These are phyloP conservation scores for Ophthalmolycus amberensis DNA, from an alignment of 2,113 vertebrate genomes.

Conservation along the genomic window DNA sequence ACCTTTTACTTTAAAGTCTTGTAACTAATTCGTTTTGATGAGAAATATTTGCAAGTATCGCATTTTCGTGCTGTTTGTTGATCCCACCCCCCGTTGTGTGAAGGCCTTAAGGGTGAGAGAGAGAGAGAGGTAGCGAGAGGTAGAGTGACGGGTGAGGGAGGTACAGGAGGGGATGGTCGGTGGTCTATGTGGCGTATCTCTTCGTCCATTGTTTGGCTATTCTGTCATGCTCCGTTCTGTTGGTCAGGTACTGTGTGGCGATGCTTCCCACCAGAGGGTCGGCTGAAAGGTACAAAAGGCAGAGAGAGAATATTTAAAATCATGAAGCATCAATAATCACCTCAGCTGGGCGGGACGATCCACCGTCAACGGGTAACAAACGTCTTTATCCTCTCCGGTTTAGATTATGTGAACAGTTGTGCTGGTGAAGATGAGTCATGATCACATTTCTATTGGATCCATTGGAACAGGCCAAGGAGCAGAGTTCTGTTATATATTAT, in stretches of 20 bases:
- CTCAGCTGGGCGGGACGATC: background rate
- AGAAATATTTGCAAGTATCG: background rate
- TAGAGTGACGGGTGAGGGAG: slow-evolving; percentile 38
- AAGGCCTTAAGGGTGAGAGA: background rate
- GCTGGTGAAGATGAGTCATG: background rate
- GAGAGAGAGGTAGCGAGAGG: slow-evolving; percentile 78
- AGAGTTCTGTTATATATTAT: background rate
- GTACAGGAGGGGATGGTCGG: background rate
- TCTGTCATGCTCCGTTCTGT: slow-evolving; percentile 98
- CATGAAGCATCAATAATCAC: background rate
- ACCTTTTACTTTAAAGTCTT: background rate
- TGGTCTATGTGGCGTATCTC: slow-evolving; percentile 94
- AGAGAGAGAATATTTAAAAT: background rate
- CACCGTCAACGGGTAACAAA: too few relatives aligned
- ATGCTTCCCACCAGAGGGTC: slow-evolving; percentile 97
- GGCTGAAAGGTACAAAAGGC: slow-evolving; percentile 78
- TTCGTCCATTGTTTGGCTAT: slow-evolving; percentile 99
- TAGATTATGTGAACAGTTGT: background rate
- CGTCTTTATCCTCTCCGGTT: background rate
- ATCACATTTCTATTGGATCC: background rate
- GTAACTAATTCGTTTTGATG: background rate
- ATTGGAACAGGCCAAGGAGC: background rate
- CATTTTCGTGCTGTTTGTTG: background rate
- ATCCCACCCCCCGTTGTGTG: background rate
- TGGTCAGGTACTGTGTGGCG: slow-evolving; percentile 97